Base-by-base conservation (phyloP, 1,140 invertebrate species). In the Bradynema listronoti region DNA sequence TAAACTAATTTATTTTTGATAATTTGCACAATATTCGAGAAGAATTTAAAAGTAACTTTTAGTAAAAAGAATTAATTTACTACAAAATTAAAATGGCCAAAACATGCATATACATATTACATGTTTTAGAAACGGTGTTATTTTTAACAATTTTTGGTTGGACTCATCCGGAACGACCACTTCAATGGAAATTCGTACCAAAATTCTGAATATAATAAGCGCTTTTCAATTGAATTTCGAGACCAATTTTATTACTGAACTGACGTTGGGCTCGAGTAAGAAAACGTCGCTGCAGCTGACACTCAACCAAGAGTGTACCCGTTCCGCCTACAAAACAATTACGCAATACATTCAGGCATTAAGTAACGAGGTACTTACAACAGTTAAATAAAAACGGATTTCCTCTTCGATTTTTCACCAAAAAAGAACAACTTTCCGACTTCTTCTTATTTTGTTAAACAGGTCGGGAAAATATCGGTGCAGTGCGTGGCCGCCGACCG, bases 271-370 rank as follows among this genome's bases (percentile, higher is more conserved):
- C 36, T 9, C n/a, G n/a, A n/a, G 49, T 22, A 61, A 61, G 33
- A 61, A 68, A 56, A 19, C 24, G 6, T 66, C 59, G 1, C 19
- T 45, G 45, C 33, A 61, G n/a, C 55, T 61, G 9, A 61, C 59
- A 19, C 42, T 61, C 11, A 61, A 30, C 19, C 59, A 61, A 32
- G 59, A 61, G 59, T 61, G 59, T 63, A 61, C 59, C 16, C 65
- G 57, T 56, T n/a, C 63, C 29, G 59, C 61, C 14, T 63, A 61
- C 36, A 30, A 19, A 32, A 57, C 59, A 11, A 64, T n/a, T n/a
- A n/a, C n/a, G n/a, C n/a, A n/a, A n/a, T n/a, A n/a, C n/a, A n/a
- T n/a, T n/a, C n/a, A n/a, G n/a, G n/a, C n/a, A n/a, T n/a, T n/a
- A n/a, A n/a, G n/a, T n/a, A n/a, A n/a, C n/a, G n/a, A n/a, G n/a